Base-by-base conservation (phyloP, 2,888 invertebrate genomes). In the Trichogramma dendrolimi region DNA sequence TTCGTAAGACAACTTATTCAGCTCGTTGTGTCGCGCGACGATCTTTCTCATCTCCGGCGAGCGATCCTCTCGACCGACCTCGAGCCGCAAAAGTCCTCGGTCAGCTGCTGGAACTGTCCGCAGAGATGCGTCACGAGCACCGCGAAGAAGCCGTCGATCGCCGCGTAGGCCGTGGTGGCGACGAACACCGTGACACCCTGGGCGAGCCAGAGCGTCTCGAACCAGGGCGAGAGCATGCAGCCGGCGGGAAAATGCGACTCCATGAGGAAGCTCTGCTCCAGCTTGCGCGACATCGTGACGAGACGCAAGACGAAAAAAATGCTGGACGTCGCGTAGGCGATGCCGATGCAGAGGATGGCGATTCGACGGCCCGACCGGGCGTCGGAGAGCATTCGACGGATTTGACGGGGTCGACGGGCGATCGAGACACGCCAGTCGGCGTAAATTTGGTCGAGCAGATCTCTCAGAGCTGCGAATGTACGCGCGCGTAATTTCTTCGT, bases 91-190 rank as follows among this genome's bases (percentile, higher is more conserved):
- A 62, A 38, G 8, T 62, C 42, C 8, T 50, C 46, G 5, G 7
- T 4, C 4, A 64, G 27, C 8, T 58, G 58, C 4, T 58, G 60
- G 2, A 75, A 51, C 60, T 75, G 74, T 4, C 71, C 74, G 43
- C 74, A 75, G 6, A 73, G 51, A 57, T 75, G 75, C 27, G 73
- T 51, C 4, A 72, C 66, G 6, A 74, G 60, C 6, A 71, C 67
- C 4, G 68, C 70, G 4, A 74, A 56, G 10, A 69, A 71, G 6
- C 70, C 63, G 42, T 74, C 73, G 40, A 71, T 69, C 10, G 68
- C 68, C 4, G 72, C 67, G 53, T 71, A 75, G 5, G 66, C 67
- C 6, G 70, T 67, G 14, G 70, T 67, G 0, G 68, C 62, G 2
- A 70, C 14, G 4, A 67, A 55, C 0, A 71, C 67, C 5, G 60